Conservation (phyloP, 2,113 vertebrate species). For the Pungitius pungitius region DNA sequence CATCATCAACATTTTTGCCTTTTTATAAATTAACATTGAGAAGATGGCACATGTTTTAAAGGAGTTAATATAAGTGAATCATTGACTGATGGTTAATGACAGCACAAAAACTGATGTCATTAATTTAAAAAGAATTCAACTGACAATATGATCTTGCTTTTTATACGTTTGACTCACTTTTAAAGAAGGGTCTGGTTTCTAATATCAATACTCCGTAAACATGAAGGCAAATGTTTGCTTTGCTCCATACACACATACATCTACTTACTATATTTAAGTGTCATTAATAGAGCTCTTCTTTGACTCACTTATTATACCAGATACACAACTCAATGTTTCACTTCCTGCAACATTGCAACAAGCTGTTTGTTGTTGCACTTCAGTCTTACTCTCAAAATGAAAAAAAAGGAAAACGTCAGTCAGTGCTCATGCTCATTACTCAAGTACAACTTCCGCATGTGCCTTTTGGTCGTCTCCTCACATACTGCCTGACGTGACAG, state of each 20-base stretch:
- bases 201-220: not conserved
- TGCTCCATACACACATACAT: not conserved
- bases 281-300: not conserved
- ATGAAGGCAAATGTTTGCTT: not conserved
- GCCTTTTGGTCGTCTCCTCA: not conserved
- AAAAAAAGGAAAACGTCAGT: not conserved
- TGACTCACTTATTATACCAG: not conserved
- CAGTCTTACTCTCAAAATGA: not conserved
- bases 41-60: not conserved
- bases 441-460: not conserved
- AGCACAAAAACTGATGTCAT: not conserved
- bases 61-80: not conserved
- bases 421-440: not conserved
- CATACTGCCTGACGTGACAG: not conserved
- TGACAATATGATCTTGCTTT: not conserved
- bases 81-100: not conserved
- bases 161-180: not conserved
- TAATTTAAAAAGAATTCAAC: not conserved
- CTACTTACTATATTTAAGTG: not conserved
- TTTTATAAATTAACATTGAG: not conserved
- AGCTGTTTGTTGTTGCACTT: conserved; percentile 1
- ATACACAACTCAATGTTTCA: conserved; percentile 9
- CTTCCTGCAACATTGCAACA: not conserved
- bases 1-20: not conserved
- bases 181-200: not conserved